Evolutionary conservation across 35 echinoderm and acorn worm species (phyloP).

Genomic region (Chiridota heheva): DNA sequence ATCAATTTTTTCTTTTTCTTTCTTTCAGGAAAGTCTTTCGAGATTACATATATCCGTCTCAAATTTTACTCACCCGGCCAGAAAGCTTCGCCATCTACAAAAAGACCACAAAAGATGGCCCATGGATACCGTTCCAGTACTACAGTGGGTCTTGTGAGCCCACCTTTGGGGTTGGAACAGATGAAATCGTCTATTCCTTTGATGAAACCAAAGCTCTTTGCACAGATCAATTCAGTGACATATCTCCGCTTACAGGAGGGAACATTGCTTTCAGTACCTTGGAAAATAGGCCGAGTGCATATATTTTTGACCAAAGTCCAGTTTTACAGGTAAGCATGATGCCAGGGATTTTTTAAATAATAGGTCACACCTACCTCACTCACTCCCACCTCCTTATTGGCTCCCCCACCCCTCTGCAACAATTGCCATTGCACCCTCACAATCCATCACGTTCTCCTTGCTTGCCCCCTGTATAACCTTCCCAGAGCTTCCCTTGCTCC

Average conservation of each 20-base stretch:
- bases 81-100: slow-evolving; percentile 99
- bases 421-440: too few species aligned
- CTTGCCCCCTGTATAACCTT: too few species aligned
- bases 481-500: too few species aligned
- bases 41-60: slow-evolving; percentile 90
- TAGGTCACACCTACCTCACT: slow-evolving; percentile 99
- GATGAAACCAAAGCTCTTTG: slow-evolving; percentile 85
- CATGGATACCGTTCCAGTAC: slow-evolving; percentile 94
- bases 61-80: slow-evolving; percentile 94
- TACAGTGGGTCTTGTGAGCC: slow-evolving; percentile 82
- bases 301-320: slow-evolving; percentile 89
- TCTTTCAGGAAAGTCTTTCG: slow-evolving; percentile 86
- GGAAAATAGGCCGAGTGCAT: slow-evolving; percentile 90
- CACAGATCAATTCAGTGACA: slow-evolving; percentile 92
- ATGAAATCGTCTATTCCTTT: slow-evolving; percentile 47
- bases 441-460: too few species aligned
- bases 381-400: too few species aligned
- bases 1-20: slow-evolving; percentile 18
- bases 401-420: too few species aligned
- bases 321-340: slow-evolving; percentile 80
- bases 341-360: slow-evolving; percentile 51
- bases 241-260: slow-evolving; percentile 93
- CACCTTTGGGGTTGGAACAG: slow-evolving; percentile 38
- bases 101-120: slow-evolving; percentile 62
- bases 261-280: slow-evolving; percentile 99